Conservation (phyloP, 2,797 vertebrate species). For the Arrhamphus sclerolepis region DNA sequence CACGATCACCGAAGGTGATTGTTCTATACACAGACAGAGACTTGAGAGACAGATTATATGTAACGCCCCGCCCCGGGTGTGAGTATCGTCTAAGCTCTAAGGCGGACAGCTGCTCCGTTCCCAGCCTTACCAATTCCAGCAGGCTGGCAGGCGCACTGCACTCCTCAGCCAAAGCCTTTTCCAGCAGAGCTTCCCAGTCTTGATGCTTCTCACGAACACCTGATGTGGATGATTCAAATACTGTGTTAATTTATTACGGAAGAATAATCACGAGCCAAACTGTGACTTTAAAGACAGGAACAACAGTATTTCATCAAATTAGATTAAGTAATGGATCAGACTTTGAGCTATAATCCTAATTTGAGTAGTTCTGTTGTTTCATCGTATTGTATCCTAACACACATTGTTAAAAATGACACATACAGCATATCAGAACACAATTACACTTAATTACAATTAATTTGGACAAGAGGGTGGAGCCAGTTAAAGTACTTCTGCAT, state of each 20-base stretch:
- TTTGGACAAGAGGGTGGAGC: not conserved
- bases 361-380: no score
- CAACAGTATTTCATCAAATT: not conserved
- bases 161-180: slow-evolving; percentile 85
- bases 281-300: not conserved
- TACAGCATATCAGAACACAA: no score
- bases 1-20: slow-evolving; percentile 1
- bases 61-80: slow-evolving; percentile 10
- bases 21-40: slow-evolving; percentile 19
- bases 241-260: slow-evolving; percentile 8
- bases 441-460: no score
- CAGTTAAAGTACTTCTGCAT: no score
- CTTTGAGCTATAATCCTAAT: no score
- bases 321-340: no score
- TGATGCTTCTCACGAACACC: slow-evolving; percentile 92
- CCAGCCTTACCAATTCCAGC: slow-evolving; percentile 90
- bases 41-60: slow-evolving; percentile 1
- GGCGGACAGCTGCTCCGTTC: slow-evolving; percentile 38
- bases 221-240: slow-evolving; percentile 65
- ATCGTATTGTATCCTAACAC: no score
- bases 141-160: slow-evolving; percentile 90
- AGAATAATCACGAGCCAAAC: not conserved
- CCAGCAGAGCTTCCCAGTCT: slow-evolving; percentile 89
- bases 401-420: no score
- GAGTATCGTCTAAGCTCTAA: slow-evolving; percentile 25